Evolutionary conservation across 2,113 vertebrate genomes (phyloP), one percentile per base, ranked within the genome.

Genomic region (Origma solitaria): DNA sequence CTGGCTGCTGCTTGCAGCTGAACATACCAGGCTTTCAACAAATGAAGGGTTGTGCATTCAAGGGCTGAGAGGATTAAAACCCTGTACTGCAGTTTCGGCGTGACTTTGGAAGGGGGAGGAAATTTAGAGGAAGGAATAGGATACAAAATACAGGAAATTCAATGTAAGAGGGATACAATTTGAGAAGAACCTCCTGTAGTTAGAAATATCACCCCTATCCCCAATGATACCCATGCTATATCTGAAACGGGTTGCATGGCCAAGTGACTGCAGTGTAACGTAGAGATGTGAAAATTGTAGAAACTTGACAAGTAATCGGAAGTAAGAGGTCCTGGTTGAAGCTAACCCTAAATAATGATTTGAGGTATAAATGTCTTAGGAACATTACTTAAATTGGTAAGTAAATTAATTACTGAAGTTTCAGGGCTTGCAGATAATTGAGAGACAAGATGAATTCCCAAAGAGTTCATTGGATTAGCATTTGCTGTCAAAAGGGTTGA

Each of bases 21-120:
- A 65, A 44, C 5, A 5, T 88, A 68, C 27, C 44, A 56, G 71
- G 14, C 76, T 88, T 62, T 90, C 62, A 86, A 33, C 44, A 92
- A 42, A 62, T 83, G 44, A 81, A 92, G 47, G 15, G n/a, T 11
- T 88, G 20, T 60, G 15, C 30, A 7, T 37, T 88, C 40, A 85
- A 77, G 54, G 42, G 6, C 76, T 81, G 31, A 88, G 75, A 72
- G 70, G 76, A 80, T 92, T 92, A 86, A 92, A 94, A 83, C 35
- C 33, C 37, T 66, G 2, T 78, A n/a, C 24, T 42, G 25, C 62
- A 49, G 9, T 76, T 84, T 77, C 65, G 42, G 7, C 3, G 0
- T 81, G 73, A 61, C 64, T 90, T 90, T 68, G 53, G 35, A 79
- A 86, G 17, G 16, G 13, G 10, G 7, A 93, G 37, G 62, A 79